Base-by-base conservation (phyloP, 1,140 invertebrate genomes). In the Cataglyphis hispanica region DNA sequence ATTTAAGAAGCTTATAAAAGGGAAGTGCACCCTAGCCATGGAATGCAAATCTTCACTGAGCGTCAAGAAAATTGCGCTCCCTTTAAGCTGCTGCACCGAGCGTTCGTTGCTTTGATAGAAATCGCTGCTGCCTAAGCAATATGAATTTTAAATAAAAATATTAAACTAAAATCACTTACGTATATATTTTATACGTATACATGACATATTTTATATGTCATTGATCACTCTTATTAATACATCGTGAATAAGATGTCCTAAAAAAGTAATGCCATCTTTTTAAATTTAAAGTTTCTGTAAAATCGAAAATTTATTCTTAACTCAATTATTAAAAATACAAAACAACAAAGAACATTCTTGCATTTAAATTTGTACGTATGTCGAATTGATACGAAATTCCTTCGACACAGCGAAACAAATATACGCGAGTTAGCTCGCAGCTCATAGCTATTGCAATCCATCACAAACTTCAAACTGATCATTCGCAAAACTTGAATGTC, bases 1-100 rank as follows among this genome's bases (percentile, higher is more conserved):
- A 89, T 88, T 89, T 89, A 89, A 89, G 87, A 74, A 89, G 87
- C 86, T 89, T 88, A 88, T 88, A 80, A 85, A 85, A 76, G 87
- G 53, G 66, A 85, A 89, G 60, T 80, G 81, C 87, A 80, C 69
- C 64, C 72, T 85, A 60, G 27, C 11, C 27, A 43, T 75, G 75
- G 66, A 80, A 89, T 89, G 87, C 87, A 89, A 89, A 89, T 88
- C 60, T 88, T 85, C 37, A 19, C 63, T 43, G 81, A 56, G 16
- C 66, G 43, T 37, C 76, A 64, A 75, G 87, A 72, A 89, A 89
- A 89, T 89, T 86, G 88, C 72, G 74, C 61, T 72, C 56, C 19
- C 69, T 89, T 81, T 63, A 80, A 89, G 43, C 61, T 80, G 53
- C 31, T n/a, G 60, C 60, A 50, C 25, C 56, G 56, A 72, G 69